Percentiles rank a stretch among this genome's conserved stretches.
Conservation (phyloP, 2,113 vertebrate species). For the Corynorhinus townsendii region DNA sequence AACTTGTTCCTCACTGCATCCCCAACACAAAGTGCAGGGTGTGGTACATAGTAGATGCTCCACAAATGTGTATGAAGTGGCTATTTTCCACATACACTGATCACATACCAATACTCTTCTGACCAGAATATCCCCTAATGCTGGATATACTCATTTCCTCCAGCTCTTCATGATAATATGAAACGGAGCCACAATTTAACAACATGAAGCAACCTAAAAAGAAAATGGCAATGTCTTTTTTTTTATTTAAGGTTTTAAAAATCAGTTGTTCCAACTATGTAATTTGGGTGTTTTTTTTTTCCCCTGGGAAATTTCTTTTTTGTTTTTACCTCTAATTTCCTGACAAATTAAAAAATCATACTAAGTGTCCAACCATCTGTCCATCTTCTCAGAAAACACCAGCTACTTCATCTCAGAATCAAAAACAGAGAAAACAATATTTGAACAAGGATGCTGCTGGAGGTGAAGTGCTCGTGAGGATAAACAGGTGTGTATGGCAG, state of each 20-base stretch:
- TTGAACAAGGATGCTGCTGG: not conserved
- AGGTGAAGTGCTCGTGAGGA: not conserved
- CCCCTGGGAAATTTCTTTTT: not conserved
- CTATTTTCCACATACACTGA: not conserved
- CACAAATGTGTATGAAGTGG: not conserved
- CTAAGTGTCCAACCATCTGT: not conserved
- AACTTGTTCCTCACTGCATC: not conserved
- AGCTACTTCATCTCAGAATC: conserved; percentile 4
- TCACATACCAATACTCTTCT: not conserved
- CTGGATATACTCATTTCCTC: not conserved
- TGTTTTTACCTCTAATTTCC: not conserved
- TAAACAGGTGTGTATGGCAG: not conserved
- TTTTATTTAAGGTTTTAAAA: not conserved
- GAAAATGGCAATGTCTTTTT: not conserved
- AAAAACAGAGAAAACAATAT: not conserved
- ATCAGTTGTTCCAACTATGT: not conserved
- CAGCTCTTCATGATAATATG: not conserved
- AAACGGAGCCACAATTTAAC: not conserved
- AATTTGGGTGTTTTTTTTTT: not conserved
- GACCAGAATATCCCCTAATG: not conserved
- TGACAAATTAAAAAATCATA: not conserved
- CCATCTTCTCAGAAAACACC: conserved; percentile 12
- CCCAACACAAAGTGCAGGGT: not conserved
- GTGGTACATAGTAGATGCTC: not conserved
- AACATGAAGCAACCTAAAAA: not conserved